phyloP scores from a whole-genome alignment of 2,888 invertebrate species.

The Eristalinus aeneus region DNA sequence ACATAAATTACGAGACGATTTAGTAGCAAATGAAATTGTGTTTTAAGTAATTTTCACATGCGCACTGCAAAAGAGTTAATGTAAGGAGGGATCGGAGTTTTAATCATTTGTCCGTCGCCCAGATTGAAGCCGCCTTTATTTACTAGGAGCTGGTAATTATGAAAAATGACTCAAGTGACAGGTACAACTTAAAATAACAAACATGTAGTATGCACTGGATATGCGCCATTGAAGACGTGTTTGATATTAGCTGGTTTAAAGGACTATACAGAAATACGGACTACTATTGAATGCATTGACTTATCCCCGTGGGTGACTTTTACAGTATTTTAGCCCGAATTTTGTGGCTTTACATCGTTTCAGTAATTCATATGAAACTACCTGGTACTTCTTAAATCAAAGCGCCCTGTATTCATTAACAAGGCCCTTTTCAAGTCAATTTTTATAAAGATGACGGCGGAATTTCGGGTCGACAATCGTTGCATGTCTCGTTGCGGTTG shows the following conservation, averaged over 20 bases:
- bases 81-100: slow-evolving; percentile 21
- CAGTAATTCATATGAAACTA: slow-evolving; percentile 42
- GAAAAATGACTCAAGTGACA: slow-evolving; percentile 76
- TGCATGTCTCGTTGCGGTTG: slow-evolving; percentile 15
- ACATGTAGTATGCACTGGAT: not conserved
- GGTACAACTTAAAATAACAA: slow-evolving; percentile 51
- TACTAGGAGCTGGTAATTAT: slow-evolving; percentile 74
- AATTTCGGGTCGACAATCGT: slow-evolving; percentile 40
- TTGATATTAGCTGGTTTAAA: not conserved
- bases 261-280: too few relatives aligned
- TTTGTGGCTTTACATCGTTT: not conserved
- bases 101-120: slow-evolving; percentile 73
- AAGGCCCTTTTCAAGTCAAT: slow-evolving; percentile 52
- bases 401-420: slow-evolving; percentile 45
- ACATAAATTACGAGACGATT: slow-evolving; percentile 73
- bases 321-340: not conserved
- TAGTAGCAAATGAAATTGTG: slow-evolving; percentile 73
- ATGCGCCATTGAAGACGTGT: not conserved
- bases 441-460: slow-evolving; percentile 57
- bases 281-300: not conserved
- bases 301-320: not conserved
- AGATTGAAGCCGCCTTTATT: slow-evolving; percentile 40
- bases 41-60: slow-evolving; percentile 72
- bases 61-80: slow-evolving; percentile 17
- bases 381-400: slow-evolving; percentile 62